Evolutionary conservation across 2,888 invertebrate genomes (phyloP).

Genomic region (Dryocosmus kuriphilus): DNA sequence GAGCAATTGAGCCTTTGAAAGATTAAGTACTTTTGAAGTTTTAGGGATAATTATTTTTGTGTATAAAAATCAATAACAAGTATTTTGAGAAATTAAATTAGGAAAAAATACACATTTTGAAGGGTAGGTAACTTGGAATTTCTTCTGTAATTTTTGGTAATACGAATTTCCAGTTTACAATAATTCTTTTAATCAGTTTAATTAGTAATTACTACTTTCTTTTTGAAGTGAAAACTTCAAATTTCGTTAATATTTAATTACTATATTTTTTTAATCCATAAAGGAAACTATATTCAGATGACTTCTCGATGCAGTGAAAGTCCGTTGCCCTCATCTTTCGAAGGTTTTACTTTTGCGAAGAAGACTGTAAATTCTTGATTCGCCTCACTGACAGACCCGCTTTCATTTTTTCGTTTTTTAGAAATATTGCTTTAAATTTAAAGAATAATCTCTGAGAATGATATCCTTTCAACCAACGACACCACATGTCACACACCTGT

Average conservation of each 20-base stretch:
- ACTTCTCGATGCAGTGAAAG: not conserved
- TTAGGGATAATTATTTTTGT: no score
- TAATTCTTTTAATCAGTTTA: no score
- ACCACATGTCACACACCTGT: slow-evolving; percentile 40
- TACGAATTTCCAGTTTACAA: no score
- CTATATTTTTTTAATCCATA: not conserved
- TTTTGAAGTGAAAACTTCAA: no score
- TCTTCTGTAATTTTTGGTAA: no score
- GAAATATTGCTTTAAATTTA: not conserved
- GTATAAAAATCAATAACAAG: no score
- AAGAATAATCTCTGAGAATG: not conserved
- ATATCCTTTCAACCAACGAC: slow-evolving; percentile 1
- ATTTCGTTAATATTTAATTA: not conserved
- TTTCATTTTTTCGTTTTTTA: not conserved
- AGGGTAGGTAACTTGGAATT: not conserved
- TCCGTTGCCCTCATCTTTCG: not conserved
- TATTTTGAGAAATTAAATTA: no score
- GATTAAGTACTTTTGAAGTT: no score
- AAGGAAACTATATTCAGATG: not conserved
- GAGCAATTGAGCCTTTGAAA: no score
- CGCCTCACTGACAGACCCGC: not conserved
- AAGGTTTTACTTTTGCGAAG: not conserved
- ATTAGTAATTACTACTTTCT: not conserved
- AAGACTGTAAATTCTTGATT: not conserved
- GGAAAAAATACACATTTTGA: no score